Base-by-base conservation (phyloP, 2,888 invertebrate genomes). In the Folsomia candida region DNA sequence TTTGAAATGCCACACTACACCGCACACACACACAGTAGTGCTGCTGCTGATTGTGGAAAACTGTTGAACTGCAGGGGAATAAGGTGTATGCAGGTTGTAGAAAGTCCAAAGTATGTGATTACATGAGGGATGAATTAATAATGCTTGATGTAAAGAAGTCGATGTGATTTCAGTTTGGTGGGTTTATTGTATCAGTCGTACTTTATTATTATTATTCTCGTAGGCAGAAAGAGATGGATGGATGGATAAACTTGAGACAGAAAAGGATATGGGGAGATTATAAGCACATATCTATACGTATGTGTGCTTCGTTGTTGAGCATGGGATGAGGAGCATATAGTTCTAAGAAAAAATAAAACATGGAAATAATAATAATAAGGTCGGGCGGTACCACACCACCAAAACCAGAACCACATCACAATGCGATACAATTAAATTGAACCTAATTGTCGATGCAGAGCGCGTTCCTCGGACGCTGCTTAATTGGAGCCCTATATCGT, bases 351-450 rank as follows among this genome's bases (percentile, higher is more conserved):
- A 61, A 61, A n/a, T 24, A 60, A 25, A 25, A 60, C 25, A 60
- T 60, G 60, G 25, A 60, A 60, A 60, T 60, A 20, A n/a, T n/a
- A n/a, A n/a, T n/a, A n/a, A n/a, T n/a, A n/a, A 22, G 57, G 60
- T 60, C 60, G 60, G 60, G 60, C 60, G 60, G 60, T 60, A 24
- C 60, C 60, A 57, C 57, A 60, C 60, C 60, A 60, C 60, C 60
- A 26, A 25, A 2, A 37, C 4, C 37, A 4, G 14, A 37, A 37
- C 37, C 37, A 37, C 57, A 57, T 60, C n/a, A 25, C 60, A 60
- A 69, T 71, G 74, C 74, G 78, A 77, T 78, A 77, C 78, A 78
- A 78, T 78, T 77, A 78, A 77, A 78, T 77, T 79, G 76, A 73
- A 9, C 76, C 77, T 79, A 79, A 79, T 79, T 79, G 79, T 79